Conservation (phyloP, 2,797 vertebrate genomes). For the Antennarius maculatus region DNA sequence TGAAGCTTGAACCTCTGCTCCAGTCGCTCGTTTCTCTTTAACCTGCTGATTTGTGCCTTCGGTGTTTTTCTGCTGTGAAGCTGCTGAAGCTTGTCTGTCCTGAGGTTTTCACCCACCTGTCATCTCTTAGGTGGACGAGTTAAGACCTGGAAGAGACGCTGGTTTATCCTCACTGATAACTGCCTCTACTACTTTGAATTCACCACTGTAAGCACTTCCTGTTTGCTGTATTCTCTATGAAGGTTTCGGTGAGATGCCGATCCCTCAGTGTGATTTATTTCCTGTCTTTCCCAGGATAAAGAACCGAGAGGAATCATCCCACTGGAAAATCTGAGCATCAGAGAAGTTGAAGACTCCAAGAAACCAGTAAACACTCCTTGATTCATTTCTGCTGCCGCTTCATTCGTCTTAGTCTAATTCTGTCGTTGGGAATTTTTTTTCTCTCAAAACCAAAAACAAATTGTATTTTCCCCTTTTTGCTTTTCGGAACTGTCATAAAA, state of each 20-base stretch:
- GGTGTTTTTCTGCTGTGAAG: slow-evolving; percentile 35
- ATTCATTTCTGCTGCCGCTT: not conserved
- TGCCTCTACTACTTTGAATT: slow-evolving; percentile 99
- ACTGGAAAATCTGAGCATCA: slow-evolving; percentile 95
- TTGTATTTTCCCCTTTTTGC: not conserved
- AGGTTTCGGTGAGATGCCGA: not conserved
- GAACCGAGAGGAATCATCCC: slow-evolving; percentile 98
- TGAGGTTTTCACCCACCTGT: slow-evolving; percentile 10
- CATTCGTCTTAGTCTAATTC: not conserved
- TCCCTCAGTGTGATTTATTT: slow-evolving; percentile 10
- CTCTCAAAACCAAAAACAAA: not conserved
- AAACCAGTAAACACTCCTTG: slow-evolving; percentile 84
- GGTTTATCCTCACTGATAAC: slow-evolving; percentile 98
- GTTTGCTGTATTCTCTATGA: not conserved
- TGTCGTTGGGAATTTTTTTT: not conserved
- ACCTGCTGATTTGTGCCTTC: slow-evolving; percentile 23
- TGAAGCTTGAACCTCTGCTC: slow-evolving; percentile 43
- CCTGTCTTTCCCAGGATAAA: slow-evolving; percentile 85
- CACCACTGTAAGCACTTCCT: slow-evolving; percentile 87
- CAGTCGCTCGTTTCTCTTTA: slow-evolving; percentile 18
- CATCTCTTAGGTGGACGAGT: slow-evolving; percentile 90
- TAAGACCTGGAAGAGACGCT: slow-evolving; percentile 98
- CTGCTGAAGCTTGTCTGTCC: slow-evolving; percentile 5
- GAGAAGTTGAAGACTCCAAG: slow-evolving; percentile 96
- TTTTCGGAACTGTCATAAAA: not conserved